Evolutionary conservation across 2,888 invertebrate species (phyloP).

Genomic region (Tillus elongatus): DNA sequence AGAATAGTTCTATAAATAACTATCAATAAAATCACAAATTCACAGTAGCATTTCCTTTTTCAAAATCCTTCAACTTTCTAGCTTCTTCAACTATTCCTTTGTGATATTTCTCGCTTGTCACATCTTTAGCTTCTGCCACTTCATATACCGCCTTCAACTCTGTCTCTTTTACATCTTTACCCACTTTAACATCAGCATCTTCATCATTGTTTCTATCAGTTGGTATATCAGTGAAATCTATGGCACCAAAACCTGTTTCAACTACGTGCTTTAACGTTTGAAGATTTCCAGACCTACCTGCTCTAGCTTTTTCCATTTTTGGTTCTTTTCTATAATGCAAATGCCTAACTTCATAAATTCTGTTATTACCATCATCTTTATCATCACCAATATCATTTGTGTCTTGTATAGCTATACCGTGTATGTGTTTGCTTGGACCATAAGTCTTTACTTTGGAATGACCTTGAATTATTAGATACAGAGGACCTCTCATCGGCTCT

Average conservation of each 20-base stretch:
- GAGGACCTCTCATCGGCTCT: conserved; percentile 52
- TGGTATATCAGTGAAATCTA: conserved; percentile 33
- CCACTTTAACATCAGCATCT: too few species aligned
- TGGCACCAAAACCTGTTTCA: conserved; percentile 38
- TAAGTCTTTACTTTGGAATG: conserved; percentile 82
- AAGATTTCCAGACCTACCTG: conserved; percentile 32
- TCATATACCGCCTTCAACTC: conserved; percentile 51
- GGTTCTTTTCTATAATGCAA: conserved; percentile 40
- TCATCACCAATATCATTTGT: conserved; percentile 48
- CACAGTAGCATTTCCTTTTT: too few species aligned
- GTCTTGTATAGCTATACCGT: conserved; percentile 43
- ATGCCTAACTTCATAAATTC: conserved; percentile 47
- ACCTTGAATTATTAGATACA: conserved; percentile 75
- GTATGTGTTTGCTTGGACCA: conserved; percentile 50
- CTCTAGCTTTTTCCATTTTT: conserved; percentile 32
- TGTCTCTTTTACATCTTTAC: conserved; percentile 44
- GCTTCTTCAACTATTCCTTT: conserved; percentile 53
- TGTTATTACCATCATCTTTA: conserved; percentile 36
- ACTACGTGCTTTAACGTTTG: conserved; percentile 39
- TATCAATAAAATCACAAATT: too few species aligned
- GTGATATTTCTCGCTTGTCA: conserved; percentile 49
- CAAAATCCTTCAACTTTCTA: conserved; percentile 29
- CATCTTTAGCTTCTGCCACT: conserved; percentile 47
- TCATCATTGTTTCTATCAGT: too few species aligned
- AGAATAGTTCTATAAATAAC: too few species aligned